Evolutionary conservation across 2,797 vertebrate genomes (phyloP).

Genomic region (Melopsittacus undulatus): DNA sequence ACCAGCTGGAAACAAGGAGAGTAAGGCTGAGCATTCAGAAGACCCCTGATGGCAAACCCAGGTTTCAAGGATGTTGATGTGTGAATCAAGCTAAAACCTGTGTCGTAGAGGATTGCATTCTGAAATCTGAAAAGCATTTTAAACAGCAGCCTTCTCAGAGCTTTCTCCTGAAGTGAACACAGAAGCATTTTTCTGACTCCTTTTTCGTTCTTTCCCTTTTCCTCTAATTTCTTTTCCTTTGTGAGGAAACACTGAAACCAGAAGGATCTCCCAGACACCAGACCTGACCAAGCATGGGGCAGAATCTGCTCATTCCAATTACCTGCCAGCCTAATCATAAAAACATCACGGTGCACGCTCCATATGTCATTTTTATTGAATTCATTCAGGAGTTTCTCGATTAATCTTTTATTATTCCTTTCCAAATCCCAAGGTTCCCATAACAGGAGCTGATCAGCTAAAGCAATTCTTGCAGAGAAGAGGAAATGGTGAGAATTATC

Average conservation of each 20-base stretch:
- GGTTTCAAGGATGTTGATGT: background rate
- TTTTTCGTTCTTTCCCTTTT: background rate
- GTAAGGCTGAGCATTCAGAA: background rate
- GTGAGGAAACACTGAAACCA: constrained; percentile 39
- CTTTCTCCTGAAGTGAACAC: background rate
- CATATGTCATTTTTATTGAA: constrained; percentile 82
- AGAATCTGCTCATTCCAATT: constrained; percentile 80
- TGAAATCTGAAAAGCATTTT: constrained; percentile 29
- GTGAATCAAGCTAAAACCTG: background rate
- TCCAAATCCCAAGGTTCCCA: constrained; percentile 76
- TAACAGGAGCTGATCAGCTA: constrained; percentile 73
- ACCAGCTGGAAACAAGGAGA: background rate
- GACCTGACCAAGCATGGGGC: constrained; percentile 74
- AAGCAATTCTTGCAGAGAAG: constrained; percentile 68
- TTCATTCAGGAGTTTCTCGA: constrained; percentile 80
- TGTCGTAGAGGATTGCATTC: background rate
- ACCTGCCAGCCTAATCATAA: constrained; percentile 81
- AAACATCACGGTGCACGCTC: constrained; percentile 75
- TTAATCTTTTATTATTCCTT: constrained; percentile 84
- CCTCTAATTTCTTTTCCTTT: background rate
- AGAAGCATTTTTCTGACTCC: background rate
- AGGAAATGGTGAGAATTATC: constrained; percentile 48
- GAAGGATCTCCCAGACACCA: constrained; percentile 72
- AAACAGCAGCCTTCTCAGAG: background rate
- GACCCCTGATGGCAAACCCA: background rate